Base-by-base conservation (phyloP, 2,113 vertebrate species). In the Hypocryptadius cinnamomeus region DNA sequence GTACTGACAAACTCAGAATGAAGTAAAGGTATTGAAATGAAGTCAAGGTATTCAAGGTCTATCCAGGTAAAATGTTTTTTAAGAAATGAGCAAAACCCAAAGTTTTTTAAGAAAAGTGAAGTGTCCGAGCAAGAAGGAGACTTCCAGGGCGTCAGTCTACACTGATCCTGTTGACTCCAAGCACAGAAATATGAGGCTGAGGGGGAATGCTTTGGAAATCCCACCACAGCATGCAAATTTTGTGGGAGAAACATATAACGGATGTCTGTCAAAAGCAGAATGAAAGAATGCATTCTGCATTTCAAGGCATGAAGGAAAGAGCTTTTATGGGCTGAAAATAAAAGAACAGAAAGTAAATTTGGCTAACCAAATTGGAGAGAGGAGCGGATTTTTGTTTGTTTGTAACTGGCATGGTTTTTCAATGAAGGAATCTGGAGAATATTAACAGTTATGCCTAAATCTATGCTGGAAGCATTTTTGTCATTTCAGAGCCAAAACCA, bases 401-500 rank as follows among this genome's bases (percentile, higher is more conserved):
- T 95, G 91, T 92, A 96, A 95, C 50, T 93, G 94, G 83, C 93
- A 84, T n/a, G n/a, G 24, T 44, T 90, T 94, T 81, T 92, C 92
- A 86, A 94, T 14, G 74, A 86, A 93, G 72, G 39, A 97, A 97
- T 96, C 90, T 97, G 95, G 91, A 97, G 77, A 82, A 68, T 94
- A 97, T 95, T 95, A 97, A 96, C 93, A 87, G 87, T 91, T 95
- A 90, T 97, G 95, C 96, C 94, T 96, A 93, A 92, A 96, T 91
- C 91, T 78, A 61, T 8, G 70, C 86, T 87, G 96, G 83, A 97
- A 93, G 70, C 33, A 91, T 86, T 97, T 93, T 63, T 96, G 82
- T 80, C 39, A 72, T 85, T 92, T 80, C 73, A 82, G 71, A 91
- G 97, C 96, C 97, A 97, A 92, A 73, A 76, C 5, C 27, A 69